Conservation (phyloP, 2,113 vertebrate genomes). For the Paralichthys olivaceus region DNA sequence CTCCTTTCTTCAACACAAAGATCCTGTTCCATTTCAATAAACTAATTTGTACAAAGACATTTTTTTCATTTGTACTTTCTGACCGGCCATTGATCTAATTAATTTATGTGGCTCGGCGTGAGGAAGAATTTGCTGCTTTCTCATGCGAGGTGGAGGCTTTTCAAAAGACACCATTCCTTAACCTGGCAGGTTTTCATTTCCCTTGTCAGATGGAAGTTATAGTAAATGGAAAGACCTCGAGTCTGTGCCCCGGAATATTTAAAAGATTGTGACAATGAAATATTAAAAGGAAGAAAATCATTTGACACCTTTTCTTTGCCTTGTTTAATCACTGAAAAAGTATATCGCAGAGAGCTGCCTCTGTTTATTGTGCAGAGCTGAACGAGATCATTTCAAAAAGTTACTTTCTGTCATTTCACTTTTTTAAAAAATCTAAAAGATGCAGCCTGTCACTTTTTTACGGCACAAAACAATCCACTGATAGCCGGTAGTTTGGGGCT, state of each 20-base stretch:
- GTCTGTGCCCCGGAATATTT: not conserved
- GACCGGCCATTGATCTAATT: constrained; percentile 47
- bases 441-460: too few relatives aligned
- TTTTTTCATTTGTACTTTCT: constrained; percentile 24
- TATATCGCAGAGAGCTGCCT: too few relatives aligned
- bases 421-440: too few relatives aligned
- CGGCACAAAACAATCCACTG: too few relatives aligned
- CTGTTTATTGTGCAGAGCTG: too few relatives aligned
- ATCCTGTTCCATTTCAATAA: constrained; percentile 47
- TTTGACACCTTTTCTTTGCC: not conserved
- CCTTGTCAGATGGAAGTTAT: constrained; percentile 37
- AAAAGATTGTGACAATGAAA: constrained; percentile 6
- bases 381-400: too few relatives aligned
- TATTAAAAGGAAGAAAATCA: constrained; percentile 1
- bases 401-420: too few relatives aligned
- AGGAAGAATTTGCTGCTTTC: constrained; percentile 9
- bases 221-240: constrained; percentile 31
- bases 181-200: constrained; percentile 50
- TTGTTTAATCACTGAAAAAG: not conserved
- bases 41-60: constrained; percentile 38
- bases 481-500: too few relatives aligned
- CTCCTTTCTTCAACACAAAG: constrained; percentile 6
- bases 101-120: constrained; percentile 31
- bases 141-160: constrained; percentile 13
- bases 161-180: constrained; percentile 30